phyloP scores from a whole-genome alignment of 2,888 invertebrate species.

The Drosophila kambysellisi region DNA sequence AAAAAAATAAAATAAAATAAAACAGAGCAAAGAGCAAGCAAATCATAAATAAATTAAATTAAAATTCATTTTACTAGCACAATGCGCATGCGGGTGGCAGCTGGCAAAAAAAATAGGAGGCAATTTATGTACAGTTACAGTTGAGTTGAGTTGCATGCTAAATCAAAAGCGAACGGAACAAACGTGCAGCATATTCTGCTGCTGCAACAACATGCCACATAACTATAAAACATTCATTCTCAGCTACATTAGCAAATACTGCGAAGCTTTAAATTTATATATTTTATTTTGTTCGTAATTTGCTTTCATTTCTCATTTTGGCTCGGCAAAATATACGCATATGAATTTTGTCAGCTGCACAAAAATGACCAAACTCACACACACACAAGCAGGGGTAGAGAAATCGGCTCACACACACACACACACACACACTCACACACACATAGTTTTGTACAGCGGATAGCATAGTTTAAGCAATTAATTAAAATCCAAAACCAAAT shows the following conservation, averaged over 20 bases:
- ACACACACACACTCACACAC: background rate
- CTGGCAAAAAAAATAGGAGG: constrained; percentile 17
- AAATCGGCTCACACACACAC: constrained; percentile 16
- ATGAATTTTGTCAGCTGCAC: constrained; percentile 48
- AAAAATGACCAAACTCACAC: constrained; percentile 30
- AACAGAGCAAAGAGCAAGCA: constrained; percentile 64
- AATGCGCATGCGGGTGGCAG: constrained; percentile 65
- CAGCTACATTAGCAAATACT: constrained; percentile 80
- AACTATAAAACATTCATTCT: constrained; percentile 52
- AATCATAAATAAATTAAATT: constrained; percentile 72
- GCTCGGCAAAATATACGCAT: constrained; percentile 59
- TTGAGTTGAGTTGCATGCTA: constrained; percentile 53
- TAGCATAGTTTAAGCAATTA: constrained; percentile 57
- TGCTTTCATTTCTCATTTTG: constrained; percentile 43
- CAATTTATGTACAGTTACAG: constrained; percentile 51
- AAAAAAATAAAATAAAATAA: constrained; percentile 6
- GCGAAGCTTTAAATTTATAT: constrained; percentile 82
- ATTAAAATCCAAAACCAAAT: constrained; percentile 64
- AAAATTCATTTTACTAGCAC: constrained; percentile 59
- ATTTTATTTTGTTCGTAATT: constrained; percentile 35
- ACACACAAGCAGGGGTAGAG: constrained; percentile 23
- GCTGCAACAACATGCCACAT: constrained; percentile 57
- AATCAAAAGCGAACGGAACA: constrained; percentile 48
- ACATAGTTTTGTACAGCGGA: constrained; percentile 7
- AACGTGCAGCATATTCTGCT: constrained; percentile 61